A percentile compares a stretch with the other conserved stretches of the same genome.
Conservation (phyloP, 2,113 vertebrate genomes). For the Gambusia affinis region DNA sequence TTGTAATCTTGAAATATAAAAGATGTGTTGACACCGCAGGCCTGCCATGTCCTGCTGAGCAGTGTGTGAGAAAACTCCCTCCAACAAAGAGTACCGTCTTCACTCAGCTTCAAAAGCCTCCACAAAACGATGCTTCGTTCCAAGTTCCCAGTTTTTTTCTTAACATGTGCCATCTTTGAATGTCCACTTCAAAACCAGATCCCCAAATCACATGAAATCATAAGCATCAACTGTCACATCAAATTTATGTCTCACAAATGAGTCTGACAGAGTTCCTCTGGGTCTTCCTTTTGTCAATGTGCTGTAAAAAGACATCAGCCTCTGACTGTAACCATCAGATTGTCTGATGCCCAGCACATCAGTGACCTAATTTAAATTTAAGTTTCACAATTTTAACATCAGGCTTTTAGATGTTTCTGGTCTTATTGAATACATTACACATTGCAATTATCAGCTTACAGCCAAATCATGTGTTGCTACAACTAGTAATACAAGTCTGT, state of each 20-base stretch:
- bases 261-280: constrained; percentile 53
- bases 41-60: constrained; percentile 52
- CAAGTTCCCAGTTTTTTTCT: constrained; percentile 15
- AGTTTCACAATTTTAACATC: not conserved
- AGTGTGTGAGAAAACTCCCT: constrained; percentile 53
- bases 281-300: constrained; percentile 41
- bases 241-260: constrained; percentile 46
- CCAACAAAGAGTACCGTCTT: constrained; percentile 55
- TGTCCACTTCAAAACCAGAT: constrained; percentile 36
- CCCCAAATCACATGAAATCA: constrained; percentile 57
- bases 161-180: constrained; percentile 55
- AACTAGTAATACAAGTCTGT: too few species aligned
- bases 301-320: constrained; percentile 27
- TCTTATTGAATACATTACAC: too few species aligned
- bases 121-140: constrained; percentile 31
- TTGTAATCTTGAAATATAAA: constrained; percentile 52
- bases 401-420: too few species aligned
- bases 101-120: constrained; percentile 40
- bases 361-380: constrained; percentile 30
- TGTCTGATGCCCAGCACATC: constrained; percentile 21
- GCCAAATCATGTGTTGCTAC: too few species aligned
- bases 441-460: too few species aligned
- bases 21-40: constrained; percentile 58
- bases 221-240: constrained; percentile 59
- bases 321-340: constrained; percentile 32